These are phyloP conservation scores for Crematogaster levior DNA, from an alignment of 2,888 invertebrate species.

Conservation along the genomic window DNA sequence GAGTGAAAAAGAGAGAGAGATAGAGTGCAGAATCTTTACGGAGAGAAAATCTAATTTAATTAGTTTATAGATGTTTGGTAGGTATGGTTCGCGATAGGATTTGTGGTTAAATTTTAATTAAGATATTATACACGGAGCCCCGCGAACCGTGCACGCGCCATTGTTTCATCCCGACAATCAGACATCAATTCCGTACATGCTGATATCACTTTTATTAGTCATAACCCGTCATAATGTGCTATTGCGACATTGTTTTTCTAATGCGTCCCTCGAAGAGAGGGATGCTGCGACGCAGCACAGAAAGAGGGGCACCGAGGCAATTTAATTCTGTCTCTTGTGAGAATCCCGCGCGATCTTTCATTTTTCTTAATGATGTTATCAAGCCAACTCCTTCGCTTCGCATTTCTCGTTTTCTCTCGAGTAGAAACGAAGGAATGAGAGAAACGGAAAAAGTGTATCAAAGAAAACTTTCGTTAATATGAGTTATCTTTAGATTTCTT, in stretches of 20 bases:
- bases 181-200: slow-evolving; percentile 57
- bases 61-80: slow-evolving; percentile 75
- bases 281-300: slow-evolving; percentile 50
- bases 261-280: background rate
- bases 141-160: slow-evolving; percentile 71
- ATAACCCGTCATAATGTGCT: background rate
- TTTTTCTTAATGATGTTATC: slow-evolving; percentile 20
- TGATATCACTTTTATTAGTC: slow-evolving; percentile 57
- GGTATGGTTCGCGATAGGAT: slow-evolving; percentile 73
- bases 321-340: slow-evolving; percentile 51
- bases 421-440: slow-evolving; percentile 10
- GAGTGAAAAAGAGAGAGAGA: slow-evolving; percentile 42
- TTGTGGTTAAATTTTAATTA: slow-evolving; percentile 80
- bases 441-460: slow-evolving; percentile 29
- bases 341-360: slow-evolving; percentile 24
- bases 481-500: background rate
- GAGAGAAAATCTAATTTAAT: slow-evolving; percentile 78
- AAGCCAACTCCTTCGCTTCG: slow-evolving; percentile 41
- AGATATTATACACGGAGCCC: slow-evolving; percentile 76
- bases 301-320: slow-evolving; percentile 50
- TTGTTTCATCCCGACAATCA: slow-evolving; percentile 58
- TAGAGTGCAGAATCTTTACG: slow-evolving; percentile 66
- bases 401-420: background rate
- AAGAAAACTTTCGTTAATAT: background rate
- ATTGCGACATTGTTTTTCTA: slow-evolving; percentile 47